phyloP scores from a whole-genome alignment of 2,113 vertebrate species.

The Dasyornis broadbenti region DNA sequence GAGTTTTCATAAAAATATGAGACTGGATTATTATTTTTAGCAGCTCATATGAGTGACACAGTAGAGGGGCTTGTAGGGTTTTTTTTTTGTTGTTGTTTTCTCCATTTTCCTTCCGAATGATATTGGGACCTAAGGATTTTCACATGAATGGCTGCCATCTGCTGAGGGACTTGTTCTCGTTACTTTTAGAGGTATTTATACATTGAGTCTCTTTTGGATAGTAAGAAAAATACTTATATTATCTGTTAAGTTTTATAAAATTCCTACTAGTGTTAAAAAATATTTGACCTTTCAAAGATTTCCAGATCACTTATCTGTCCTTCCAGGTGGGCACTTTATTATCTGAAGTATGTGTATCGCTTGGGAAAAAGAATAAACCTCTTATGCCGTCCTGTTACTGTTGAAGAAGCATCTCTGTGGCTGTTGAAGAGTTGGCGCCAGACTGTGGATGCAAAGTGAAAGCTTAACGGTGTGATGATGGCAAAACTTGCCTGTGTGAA shows the following conservation, averaged over 20 bases:
- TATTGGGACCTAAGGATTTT: not conserved
- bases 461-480: not conserved
- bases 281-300: conserved; percentile 16
- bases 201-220: not conserved
- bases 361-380: not conserved
- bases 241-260: not conserved
- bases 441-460: not conserved
- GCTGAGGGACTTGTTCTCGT: not conserved
- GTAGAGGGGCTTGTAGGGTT: too few species aligned
- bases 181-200: not conserved
- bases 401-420: not conserved
- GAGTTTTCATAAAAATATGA: not conserved
- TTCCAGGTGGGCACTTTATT: not conserved
- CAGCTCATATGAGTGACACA: not conserved
- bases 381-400: not conserved
- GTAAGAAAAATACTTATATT: not conserved
- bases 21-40: not conserved
- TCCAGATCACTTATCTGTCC: not conserved
- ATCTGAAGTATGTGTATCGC: not conserved
- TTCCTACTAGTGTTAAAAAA: not conserved
- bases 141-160: not conserved
- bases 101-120: not conserved
- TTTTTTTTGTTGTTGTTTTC: too few species aligned
- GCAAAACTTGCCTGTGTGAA: not conserved
- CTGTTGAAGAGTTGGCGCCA: not conserved